Conservation (phyloP, 1,140 invertebrate species). For the Chironomus tepperi region DNA sequence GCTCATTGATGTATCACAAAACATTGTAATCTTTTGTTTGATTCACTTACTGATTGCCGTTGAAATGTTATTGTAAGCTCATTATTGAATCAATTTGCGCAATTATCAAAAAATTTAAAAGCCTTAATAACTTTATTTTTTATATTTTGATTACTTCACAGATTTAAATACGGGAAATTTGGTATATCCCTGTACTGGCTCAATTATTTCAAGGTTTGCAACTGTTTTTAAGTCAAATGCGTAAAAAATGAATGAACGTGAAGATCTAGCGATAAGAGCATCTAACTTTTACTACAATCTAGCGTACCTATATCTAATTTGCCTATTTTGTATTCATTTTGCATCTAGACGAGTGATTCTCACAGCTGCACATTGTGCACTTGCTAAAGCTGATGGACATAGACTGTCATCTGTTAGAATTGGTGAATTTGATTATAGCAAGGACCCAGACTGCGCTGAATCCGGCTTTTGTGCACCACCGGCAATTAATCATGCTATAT, state of each 20-base stretch:
- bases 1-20: too few species aligned
- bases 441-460: conserved; percentile 55
- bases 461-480: conserved; percentile 54
- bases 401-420: conserved; percentile 53
- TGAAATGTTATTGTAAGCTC: too few species aligned
- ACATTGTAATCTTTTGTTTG: too few species aligned
- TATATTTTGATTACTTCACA: conserved; percentile 30
- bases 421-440: conserved; percentile 53
- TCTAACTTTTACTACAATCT: neutral
- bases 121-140: neutral
- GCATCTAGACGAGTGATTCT: conserved; percentile 43
- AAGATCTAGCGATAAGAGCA: neutral
- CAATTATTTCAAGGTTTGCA: conserved; percentile 49
- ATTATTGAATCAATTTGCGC: too few species aligned
- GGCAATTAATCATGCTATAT: conserved; percentile 52
- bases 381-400: conserved; percentile 56
- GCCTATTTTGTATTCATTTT: neutral
- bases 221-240: neutral
- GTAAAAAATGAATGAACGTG: neutral
- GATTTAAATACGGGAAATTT: conserved; percentile 50
- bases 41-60: too few species aligned
- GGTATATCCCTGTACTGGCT: conserved; percentile 58
- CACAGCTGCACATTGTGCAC: conserved; percentile 61
- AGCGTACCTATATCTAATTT: neutral
- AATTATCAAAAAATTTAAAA: conserved; percentile 20